Conservation (phyloP, 2,888 invertebrate species). For the Eurytoma californica region DNA sequence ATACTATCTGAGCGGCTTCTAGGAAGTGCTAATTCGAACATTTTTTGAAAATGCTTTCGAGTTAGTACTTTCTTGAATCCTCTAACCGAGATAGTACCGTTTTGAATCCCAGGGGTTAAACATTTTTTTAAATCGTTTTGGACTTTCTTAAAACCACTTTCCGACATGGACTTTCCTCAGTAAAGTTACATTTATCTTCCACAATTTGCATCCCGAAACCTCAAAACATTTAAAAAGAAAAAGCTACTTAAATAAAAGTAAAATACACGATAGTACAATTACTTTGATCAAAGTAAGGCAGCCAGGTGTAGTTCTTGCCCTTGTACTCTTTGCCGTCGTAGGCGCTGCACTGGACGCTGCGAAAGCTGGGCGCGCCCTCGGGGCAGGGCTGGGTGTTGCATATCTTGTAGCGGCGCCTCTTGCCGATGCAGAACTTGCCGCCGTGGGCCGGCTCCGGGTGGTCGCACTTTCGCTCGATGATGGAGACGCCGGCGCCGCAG, state of each 20-base stretch:
- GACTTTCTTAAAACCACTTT: too few relatives aligned
- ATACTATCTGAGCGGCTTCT: too few relatives aligned
- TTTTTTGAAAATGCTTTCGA: too few relatives aligned
- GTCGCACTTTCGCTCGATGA: slow-evolving; percentile 79
- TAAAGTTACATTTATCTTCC: too few relatives aligned
- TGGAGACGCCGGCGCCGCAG: slow-evolving; percentile 81
- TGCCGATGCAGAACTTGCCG: slow-evolving; percentile 81
- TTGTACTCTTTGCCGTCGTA: slow-evolving; percentile 78
- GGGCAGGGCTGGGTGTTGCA: slow-evolving; percentile 85
- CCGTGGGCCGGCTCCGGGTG: slow-evolving; percentile 80
- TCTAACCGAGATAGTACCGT: too few relatives aligned
- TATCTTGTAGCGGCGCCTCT: slow-evolving; percentile 83
- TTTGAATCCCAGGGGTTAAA: too few relatives aligned
- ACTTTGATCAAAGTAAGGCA: slow-evolving; percentile 86
- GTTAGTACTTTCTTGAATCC: too few relatives aligned
- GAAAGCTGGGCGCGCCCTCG: slow-evolving; percentile 73
- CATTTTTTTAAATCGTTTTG: too few relatives aligned
- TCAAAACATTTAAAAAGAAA: neutral
- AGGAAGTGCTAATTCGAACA: too few relatives aligned
- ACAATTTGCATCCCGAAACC: neutral
- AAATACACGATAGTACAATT: slow-evolving; percentile 26
- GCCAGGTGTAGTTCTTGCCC: slow-evolving; percentile 83
- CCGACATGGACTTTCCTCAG: too few relatives aligned
- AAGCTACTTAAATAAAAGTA: neutral
- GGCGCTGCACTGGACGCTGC: slow-evolving; percentile 76